Conservation (phyloP, 2,797 vertebrate genomes). For the Onychomys torridus region DNA sequence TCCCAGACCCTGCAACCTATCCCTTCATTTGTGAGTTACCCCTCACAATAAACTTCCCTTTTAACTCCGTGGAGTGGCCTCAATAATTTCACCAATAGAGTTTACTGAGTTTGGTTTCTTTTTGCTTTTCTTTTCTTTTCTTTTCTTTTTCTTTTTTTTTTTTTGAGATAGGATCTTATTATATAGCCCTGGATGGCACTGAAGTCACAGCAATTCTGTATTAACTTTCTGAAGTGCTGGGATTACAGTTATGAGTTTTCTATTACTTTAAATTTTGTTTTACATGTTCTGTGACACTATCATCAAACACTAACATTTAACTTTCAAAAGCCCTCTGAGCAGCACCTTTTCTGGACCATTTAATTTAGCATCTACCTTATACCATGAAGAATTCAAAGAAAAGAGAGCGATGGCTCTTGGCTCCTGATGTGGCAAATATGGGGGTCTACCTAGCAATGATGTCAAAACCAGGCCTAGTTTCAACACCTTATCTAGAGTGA, state of each 20-base stretch:
- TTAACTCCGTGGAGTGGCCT: no score
- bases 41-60: no score
- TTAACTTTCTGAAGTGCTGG: not conserved
- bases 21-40: no score
- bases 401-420: not conserved
- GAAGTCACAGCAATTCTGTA: not conserved
- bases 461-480: not conserved
- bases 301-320: slow-evolving; percentile 26
- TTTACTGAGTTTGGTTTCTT: no score
- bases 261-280: slow-evolving; percentile 53
- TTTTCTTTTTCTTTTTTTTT: not conserved
- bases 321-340: slow-evolving; percentile 45
- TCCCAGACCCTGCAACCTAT: no score
- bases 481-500: not conserved
- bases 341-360: not conserved
- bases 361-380: not conserved
- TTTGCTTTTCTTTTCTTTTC: not conserved
- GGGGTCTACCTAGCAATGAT: not conserved
- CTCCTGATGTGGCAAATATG: not conserved
- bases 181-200: not conserved
- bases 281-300: slow-evolving; percentile 21
- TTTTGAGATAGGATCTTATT: not conserved
- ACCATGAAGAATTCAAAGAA: slow-evolving; percentile 29
- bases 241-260: not conserved
- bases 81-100: no score